Conservation (phyloP, 2,113 vertebrate species). For the Butastur rufipennis region DNA sequence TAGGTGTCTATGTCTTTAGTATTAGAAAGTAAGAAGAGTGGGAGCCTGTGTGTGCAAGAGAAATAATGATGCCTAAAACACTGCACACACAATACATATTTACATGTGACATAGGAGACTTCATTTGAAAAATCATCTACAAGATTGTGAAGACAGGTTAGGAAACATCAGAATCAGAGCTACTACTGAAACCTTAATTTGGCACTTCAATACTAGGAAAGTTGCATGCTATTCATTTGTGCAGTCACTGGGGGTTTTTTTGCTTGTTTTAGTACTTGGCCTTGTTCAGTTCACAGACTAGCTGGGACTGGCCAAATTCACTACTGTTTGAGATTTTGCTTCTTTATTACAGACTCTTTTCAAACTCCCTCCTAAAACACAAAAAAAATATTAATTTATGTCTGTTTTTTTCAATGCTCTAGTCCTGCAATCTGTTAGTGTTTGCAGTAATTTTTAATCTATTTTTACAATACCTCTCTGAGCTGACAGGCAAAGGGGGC, state of each 20-base stretch:
- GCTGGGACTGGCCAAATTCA: neutral
- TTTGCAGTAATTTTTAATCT: neutral
- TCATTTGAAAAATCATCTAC: neutral
- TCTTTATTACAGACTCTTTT: neutral
- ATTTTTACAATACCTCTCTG: neutral
- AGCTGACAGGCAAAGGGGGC: neutral
- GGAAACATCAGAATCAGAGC: neutral
- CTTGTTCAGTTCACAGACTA: neutral
- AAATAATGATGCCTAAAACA: neutral
- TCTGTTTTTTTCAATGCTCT: neutral
- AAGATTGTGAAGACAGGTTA: neutral
- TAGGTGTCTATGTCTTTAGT: neutral
- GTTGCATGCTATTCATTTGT: neutral
- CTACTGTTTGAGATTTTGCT: neutral
- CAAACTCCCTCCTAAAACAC: neutral
- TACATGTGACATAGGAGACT: neutral
- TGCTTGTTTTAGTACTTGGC: neutral
- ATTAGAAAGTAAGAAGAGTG: neutral
- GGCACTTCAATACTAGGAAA: neutral
- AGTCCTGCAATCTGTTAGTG: neutral
- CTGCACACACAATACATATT: fast-evolving
- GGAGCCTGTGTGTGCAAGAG: neutral
- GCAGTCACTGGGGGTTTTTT: neutral
- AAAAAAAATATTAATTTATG: neutral
- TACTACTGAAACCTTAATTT: neutral